Base-by-base conservation (phyloP, 1,140 invertebrate species). In the Calephelis virginiensis region DNA sequence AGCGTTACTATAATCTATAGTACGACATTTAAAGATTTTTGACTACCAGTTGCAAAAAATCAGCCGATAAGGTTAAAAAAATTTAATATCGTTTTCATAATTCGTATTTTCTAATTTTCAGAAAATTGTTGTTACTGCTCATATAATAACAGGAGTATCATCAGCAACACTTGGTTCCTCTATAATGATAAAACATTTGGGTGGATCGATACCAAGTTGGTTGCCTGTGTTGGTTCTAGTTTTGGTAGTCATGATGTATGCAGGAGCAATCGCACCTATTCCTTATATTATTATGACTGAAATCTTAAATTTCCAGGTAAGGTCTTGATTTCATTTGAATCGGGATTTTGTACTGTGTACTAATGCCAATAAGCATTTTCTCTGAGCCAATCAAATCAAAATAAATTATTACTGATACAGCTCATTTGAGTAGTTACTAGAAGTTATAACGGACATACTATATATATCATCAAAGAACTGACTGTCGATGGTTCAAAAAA, bases 201-300 rank as follows among this genome's bases (percentile, higher is more conserved):
- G 78, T 7, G 63, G 50, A 4, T 47, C 12, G 8, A 49, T 74
- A 3, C 78, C 78, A 0, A 69, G 68, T 38, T 82, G 80, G 81
- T 8, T 83, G 28, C 67, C 77, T 1, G 65, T 82, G 0, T 4
- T 74, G 1, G 63, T 70, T 0, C 75, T 85, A 38, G 56, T 80
- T 13, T 40, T 70, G 0, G 12, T 67, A 0, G 71, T 81, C 1
- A 75, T 67, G 69, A 72, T 64, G 10, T 79, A 73, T 17, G 71
- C 74, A 14, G 75, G 63, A 12, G 77, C 70, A 0, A 53, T 81
- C 5, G 70, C 69, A 10, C 73, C 79, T 0, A 12, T 78, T 14
- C 81, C 81, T 0, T 80, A 73, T 13, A 70, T 83, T 8, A 67
- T 83, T 8, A 76, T 81, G 73, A 61, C 79, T 10, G 81, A 83